Percentiles rank a stretch among this genome's conserved stretches.
phyloP scores from a whole-genome alignment of 2,888 invertebrate species.

The Callinectes sapidus region DNA sequence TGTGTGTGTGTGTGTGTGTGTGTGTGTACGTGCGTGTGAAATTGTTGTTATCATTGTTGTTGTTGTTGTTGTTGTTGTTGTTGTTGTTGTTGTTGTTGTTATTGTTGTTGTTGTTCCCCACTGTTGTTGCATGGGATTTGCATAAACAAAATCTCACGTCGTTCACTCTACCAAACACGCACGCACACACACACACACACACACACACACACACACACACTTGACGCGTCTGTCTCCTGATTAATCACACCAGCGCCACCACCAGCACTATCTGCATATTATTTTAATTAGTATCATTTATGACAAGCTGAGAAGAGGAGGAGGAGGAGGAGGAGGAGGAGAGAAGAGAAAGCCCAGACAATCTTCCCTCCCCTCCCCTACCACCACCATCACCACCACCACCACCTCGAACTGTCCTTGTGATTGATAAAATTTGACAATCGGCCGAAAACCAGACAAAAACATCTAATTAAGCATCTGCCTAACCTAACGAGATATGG shows the following conservation, averaged over 20 bases:
- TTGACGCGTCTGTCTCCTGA: not conserved
- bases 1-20: not conserved
- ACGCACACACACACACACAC: constrained; percentile 47
- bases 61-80: no score
- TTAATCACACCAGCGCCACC: constrained; percentile 6
- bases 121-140: constrained; percentile 2
- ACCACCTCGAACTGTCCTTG: not conserved
- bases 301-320: not conserved
- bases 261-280: constrained; percentile 35
- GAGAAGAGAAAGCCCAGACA: not conserved
- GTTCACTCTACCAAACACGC: not conserved
- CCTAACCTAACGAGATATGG: constrained; percentile 67
- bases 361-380: not conserved
- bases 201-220: constrained; percentile 40
- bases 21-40: not conserved
- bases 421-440: constrained; percentile 66
- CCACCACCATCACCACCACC: not conserved
- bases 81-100: constrained; percentile 34
- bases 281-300: constrained; percentile 44
- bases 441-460: constrained; percentile 59
- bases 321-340: not conserved
- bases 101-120: not conserved
- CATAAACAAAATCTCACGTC: not conserved
- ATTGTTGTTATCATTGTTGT: not conserved
- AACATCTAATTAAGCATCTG: constrained; percentile 67